A percentile compares a stretch with the other conserved stretches of the same genome.
Conservation (phyloP, 1,140 invertebrate species). For the Asobara japonica region DNA sequence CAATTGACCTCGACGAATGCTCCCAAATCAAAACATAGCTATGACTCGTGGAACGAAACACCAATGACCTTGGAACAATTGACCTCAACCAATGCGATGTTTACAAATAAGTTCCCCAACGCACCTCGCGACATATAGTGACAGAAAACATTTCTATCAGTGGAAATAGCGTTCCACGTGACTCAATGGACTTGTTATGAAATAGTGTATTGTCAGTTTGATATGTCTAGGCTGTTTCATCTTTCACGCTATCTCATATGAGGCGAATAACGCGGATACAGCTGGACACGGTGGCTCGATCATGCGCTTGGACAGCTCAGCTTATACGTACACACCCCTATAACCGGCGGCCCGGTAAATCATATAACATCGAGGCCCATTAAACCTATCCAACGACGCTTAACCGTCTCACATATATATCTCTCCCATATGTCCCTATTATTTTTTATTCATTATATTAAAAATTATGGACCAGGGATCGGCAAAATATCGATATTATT, state of each 20-base stretch:
- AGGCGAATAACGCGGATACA: conserved; percentile 4
- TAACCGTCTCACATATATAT: background rate
- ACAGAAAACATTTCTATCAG: too few relatives aligned
- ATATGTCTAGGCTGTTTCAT: conserved; percentile 8
- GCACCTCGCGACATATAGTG: too few relatives aligned
- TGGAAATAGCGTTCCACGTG: too few relatives aligned
- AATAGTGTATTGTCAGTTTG: conserved; percentile 7
- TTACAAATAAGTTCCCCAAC: too few relatives aligned
- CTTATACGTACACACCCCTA: background rate
- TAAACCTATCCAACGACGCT: background rate
- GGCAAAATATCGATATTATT: too few relatives aligned
- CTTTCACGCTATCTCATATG: conserved; percentile 12
- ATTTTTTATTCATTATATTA: conserved; percentile 1
- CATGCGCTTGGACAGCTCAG: conserved; percentile 2
- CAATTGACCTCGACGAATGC: too few relatives aligned
- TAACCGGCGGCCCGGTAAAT: background rate
- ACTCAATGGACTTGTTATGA: background rate
- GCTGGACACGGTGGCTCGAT: conserved; percentile 9
- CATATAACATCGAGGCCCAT: conserved; percentile 15
- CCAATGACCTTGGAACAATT: too few relatives aligned
- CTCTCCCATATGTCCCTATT: background rate
- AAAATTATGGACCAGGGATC: too few relatives aligned
- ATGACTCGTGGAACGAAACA: too few relatives aligned
- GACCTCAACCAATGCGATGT: too few relatives aligned
- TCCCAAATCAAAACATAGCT: too few relatives aligned